These are phyloP conservation scores for Sebastes oblongus DNA, from an alignment of 2,797 vertebrate genomes.

Conservation along the genomic window DNA sequence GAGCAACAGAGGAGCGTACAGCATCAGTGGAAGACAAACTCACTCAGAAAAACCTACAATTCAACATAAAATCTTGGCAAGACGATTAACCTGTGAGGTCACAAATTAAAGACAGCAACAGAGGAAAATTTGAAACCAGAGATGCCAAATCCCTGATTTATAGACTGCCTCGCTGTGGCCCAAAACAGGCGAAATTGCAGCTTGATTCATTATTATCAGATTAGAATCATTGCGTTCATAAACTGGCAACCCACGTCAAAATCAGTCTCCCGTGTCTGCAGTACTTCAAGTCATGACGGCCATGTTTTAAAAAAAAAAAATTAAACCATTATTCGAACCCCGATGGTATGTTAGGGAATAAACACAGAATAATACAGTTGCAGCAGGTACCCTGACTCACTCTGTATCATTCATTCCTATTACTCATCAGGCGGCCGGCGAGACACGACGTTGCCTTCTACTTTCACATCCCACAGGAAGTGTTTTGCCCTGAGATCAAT, in stretches of 20 bases:
- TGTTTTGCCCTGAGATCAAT: conserved; percentile 26
- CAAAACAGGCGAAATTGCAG: background rate
- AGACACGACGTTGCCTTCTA: background rate
- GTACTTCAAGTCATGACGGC: background rate
- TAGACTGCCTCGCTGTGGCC: background rate
- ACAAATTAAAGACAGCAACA: conserved; percentile 34
- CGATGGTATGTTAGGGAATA: background rate
- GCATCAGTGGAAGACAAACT: conserved; percentile 4
- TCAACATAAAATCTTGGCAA: conserved; percentile 18
- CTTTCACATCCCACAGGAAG: conserved; percentile 13
- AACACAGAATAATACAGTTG: background rate
- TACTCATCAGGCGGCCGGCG: conserved; percentile 26
- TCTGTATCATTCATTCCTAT: conserved; percentile 15
- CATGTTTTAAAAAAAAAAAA: conserved; percentile 20
- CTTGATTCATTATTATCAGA: conserved; percentile 16
- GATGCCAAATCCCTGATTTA: conserved; percentile 13
- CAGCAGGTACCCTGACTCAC: conserved; percentile 19
- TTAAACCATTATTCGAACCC: background rate
- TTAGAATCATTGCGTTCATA: background rate
- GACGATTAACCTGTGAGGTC: conserved; percentile 30
- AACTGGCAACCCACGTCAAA: background rate
- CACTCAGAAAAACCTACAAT: background rate
- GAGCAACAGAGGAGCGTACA: background rate
- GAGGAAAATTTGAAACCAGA: conserved; percentile 17
- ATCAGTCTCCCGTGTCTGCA: background rate